Evolutionary conservation across 2,888 invertebrate genomes (phyloP).

Genomic region (Xiphydria camelus): DNA sequence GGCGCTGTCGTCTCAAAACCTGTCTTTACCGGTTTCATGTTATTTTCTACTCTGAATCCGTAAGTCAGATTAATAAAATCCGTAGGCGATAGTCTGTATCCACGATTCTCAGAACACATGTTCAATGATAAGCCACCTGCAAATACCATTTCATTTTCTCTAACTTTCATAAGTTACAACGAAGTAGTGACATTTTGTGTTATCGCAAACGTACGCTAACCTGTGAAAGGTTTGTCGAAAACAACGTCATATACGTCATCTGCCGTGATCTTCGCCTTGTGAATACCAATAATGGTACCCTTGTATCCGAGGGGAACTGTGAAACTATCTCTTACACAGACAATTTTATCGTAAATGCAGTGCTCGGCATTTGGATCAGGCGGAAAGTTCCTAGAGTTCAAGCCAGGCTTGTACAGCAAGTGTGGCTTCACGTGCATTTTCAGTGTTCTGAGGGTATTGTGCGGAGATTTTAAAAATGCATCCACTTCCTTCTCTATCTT

Average conservation of each 20-base stretch:
- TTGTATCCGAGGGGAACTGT: conserved; percentile 80
- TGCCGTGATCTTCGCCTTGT: conserved; percentile 60
- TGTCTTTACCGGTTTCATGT: no score
- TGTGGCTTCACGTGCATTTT: conserved; percentile 80
- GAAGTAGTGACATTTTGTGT: no score
- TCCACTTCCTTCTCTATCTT: conserved; percentile 62
- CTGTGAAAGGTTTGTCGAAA: conserved; percentile 75
- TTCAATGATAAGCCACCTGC: conserved; percentile 64
- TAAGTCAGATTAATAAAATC: conserved; percentile 67
- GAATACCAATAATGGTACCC: conserved; percentile 82
- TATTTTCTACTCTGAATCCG: conserved; percentile 58
- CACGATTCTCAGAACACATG: conserved; percentile 56
- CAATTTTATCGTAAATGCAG: conserved; percentile 80
- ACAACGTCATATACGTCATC: conserved; percentile 76
- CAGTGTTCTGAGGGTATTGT: conserved; percentile 59
- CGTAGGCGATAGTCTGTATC: conserved; percentile 61
- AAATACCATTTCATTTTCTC: no score
- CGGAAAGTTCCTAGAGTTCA: conserved; percentile 61
- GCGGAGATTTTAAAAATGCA: conserved; percentile 27
- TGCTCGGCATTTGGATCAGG: conserved; percentile 73
- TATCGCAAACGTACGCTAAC: conserved; percentile 27
- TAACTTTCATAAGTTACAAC: no score
- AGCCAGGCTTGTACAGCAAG: conserved; percentile 68
- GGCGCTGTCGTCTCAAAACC: conserved; percentile 35
- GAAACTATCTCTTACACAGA: conserved; percentile 74